Percentiles rank a stretch among this genome's conserved stretches.
Evolutionary conservation across 2,113 vertebrate species (phyloP).

Genomic region (Xenopus borealis): DNA sequence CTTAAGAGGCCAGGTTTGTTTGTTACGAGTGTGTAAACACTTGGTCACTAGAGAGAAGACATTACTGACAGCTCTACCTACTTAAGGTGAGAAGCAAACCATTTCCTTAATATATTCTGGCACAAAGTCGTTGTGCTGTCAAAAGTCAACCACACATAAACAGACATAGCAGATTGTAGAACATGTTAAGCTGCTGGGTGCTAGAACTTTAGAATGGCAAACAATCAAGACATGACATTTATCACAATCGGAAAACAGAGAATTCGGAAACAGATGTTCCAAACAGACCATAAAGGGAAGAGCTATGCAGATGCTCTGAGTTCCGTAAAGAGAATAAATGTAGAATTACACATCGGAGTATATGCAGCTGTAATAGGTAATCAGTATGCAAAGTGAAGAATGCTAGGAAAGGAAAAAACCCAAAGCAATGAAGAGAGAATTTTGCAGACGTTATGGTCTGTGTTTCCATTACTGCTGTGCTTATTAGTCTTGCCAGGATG

Average conservation of each 20-base stretch:
- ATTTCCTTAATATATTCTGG: too few species aligned
- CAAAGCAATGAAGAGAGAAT: too few species aligned
- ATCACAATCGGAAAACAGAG: conserved; percentile 3
- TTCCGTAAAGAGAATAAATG: conserved; percentile 23
- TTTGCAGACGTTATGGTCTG: too few species aligned
- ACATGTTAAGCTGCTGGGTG: not conserved
- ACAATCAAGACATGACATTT: conserved; percentile 20
- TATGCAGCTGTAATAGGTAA: conserved; percentile 16
- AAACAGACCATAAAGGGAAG: conserved; percentile 21
- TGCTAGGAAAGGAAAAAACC: not conserved
- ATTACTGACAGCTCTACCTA: too few species aligned
- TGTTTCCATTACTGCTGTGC: too few species aligned
- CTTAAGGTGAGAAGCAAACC: too few species aligned
- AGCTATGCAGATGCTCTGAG: conserved; percentile 30
- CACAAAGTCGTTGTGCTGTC: too few species aligned
- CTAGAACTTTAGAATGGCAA: not conserved
- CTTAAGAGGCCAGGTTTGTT: too few species aligned
- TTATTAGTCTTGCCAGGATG: too few species aligned
- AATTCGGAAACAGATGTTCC: conserved; percentile 31
- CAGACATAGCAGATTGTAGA: not conserved
- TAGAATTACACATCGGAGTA: conserved; percentile 14
- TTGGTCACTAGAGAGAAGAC: too few species aligned
- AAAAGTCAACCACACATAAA: too few species aligned
- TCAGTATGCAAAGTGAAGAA: conserved; percentile 27
- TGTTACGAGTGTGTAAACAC: too few species aligned